These are phyloP conservation scores for Phaedon cochleariae DNA, from an alignment of 2,888 invertebrate genomes.

Conservation along the genomic window DNA sequence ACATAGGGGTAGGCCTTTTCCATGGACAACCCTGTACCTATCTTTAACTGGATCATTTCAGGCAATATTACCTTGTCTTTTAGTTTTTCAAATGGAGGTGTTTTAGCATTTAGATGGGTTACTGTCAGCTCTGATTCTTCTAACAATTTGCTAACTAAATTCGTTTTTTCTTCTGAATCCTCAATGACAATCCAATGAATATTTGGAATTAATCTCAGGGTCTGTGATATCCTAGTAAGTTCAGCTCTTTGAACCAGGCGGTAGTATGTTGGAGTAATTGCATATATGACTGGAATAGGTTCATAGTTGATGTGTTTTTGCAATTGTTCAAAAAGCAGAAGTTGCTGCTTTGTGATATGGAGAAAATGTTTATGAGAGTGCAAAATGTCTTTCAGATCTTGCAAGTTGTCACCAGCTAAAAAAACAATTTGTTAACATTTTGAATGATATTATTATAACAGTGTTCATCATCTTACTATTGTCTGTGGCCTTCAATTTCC, in stretches of 20 bases:
- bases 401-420: slow-evolving; percentile 53
- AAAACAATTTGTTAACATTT: background rate
- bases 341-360: slow-evolving; percentile 55
- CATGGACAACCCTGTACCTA: too few relatives aligned
- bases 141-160: slow-evolving; percentile 78
- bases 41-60: too few relatives aligned
- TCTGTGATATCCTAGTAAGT: slow-evolving; percentile 88
- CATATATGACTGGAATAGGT: slow-evolving; percentile 77
- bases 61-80: slow-evolving; percentile 65
- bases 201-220: slow-evolving; percentile 85
- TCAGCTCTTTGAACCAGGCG: slow-evolving; percentile 94
- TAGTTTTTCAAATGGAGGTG: slow-evolving; percentile 75
- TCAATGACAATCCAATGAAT: slow-evolving; percentile 95
- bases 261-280: slow-evolving; percentile 91
- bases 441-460: background rate
- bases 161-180: slow-evolving; percentile 77
- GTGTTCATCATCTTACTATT: slow-evolving; percentile 38
- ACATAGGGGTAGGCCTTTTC: too few relatives aligned
- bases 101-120: slow-evolving; percentile 73
- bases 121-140: slow-evolving; percentile 66
- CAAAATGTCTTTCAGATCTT: slow-evolving; percentile 51
- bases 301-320: slow-evolving; percentile 41
- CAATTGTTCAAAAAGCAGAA: slow-evolving; percentile 53
- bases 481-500: slow-evolving; percentile 47
- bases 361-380: slow-evolving; percentile 55